Percentiles rank a stretch among this genome's conserved stretches.
Evolutionary conservation across 1,140 invertebrate genomes (phyloP).

Genomic region (Cardiocondyla obscurior): DNA sequence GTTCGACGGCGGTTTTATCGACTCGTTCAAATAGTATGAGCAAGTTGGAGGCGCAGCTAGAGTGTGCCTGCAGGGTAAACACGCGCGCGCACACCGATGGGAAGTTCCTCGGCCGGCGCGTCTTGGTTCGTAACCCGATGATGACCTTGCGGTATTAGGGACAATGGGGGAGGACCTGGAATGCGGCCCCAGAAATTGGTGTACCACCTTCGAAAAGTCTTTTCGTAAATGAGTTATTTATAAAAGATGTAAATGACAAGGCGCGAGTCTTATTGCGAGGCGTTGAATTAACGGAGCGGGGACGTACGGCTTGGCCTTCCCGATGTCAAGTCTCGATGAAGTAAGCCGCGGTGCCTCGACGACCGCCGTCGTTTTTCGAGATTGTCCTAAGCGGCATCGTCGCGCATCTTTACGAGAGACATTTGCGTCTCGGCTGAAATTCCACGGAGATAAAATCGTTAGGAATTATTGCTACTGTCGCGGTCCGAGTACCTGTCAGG

Average conservation of each 20-base stretch:
- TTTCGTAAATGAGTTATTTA: not conserved
- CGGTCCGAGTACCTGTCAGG: slow-evolving; percentile 1
- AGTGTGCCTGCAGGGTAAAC: slow-evolving; percentile 67
- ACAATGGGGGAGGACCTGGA: not conserved
- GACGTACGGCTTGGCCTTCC: not conserved
- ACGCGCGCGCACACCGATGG: slow-evolving; percentile 54
- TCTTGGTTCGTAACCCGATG: slow-evolving; percentile 53
- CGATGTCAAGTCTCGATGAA: not conserved
- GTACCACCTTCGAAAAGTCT: not conserved
- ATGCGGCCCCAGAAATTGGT: no score
- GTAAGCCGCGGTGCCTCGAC: slow-evolving; percentile 4
- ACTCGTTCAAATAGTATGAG: slow-evolving; percentile 75
- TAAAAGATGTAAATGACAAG: not conserved
- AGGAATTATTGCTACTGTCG: slow-evolving; percentile 78
- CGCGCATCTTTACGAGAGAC: slow-evolving; percentile 78
- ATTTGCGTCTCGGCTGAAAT: slow-evolving; percentile 78
- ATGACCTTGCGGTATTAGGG: slow-evolving; percentile 32
- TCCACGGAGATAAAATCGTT: slow-evolving; percentile 78
- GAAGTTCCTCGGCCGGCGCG: slow-evolving; percentile 57
- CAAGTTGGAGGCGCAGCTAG: slow-evolving; percentile 68
- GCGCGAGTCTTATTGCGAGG: not conserved
- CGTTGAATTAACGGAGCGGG: not conserved
- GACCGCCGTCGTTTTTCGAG: slow-evolving; percentile 62
- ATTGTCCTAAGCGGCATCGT: slow-evolving; percentile 76
- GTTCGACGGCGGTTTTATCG: slow-evolving; percentile 75